Evolutionary conservation across 1,140 invertebrate genomes (phyloP), one percentile per base, ranked within the genome.

Genomic region (Heliconius hewitsoni): DNA sequence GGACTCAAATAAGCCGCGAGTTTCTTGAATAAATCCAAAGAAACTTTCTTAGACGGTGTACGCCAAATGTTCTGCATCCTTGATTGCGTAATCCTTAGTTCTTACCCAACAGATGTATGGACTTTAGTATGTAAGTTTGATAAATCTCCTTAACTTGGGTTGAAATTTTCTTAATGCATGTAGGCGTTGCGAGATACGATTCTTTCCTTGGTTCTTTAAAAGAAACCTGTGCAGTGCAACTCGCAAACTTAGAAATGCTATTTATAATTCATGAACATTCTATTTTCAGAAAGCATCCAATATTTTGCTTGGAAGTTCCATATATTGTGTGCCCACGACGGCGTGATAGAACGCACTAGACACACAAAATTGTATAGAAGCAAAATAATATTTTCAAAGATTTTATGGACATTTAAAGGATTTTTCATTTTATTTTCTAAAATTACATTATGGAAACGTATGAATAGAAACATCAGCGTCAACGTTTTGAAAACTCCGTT

Each of bases 1-100:
- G 73, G 81, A 73, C 85, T 87, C 83, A 87, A 87, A 84, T 80
- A 79, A 82, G 81, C 81, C 75, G 73, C 74, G 78, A 80, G 74
- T 84, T 84, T 73, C 83, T 80, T 80, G 83, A 82, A 85, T 85
- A 83, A 81, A 84, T 83, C 74, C 73, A 77, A 46, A 70, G 70
- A 78, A 81, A 84, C 79, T 84, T 81, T 81, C 74, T 37, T 76
- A 70, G 57, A 82, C 30, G 70, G 37, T 78, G 75, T 83, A 82
- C 83, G 81, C 81, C 81, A 82, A 82, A 82, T 79, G 81, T 76
- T 84, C 79, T 80, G 83, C 74, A 77, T 80, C 73, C 78, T 42
- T 84, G 83, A 84, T 84, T 84, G 81, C 79, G 79, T 82, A 81
- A 84, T 81, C 78, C 76, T 72, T 82, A 79, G 82, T 81, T 79